phyloP scores from a whole-genome alignment of 2,888 invertebrate genomes.

The Drosophila dives region DNA sequence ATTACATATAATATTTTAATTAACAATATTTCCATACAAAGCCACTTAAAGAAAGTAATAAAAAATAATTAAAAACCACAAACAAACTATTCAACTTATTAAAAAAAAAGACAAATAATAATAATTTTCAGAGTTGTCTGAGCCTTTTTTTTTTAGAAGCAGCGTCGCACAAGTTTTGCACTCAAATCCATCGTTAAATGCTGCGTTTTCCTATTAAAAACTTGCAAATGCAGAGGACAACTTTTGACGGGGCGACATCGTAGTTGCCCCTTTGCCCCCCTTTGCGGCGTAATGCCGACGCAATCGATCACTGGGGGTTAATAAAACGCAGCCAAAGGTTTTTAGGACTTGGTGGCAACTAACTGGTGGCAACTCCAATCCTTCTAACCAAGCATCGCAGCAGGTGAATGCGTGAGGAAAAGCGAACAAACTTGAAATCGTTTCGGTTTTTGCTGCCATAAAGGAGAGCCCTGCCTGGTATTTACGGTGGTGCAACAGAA shows the following conservation, averaged over 20 bases:
- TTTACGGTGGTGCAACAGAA: conserved; percentile 57
- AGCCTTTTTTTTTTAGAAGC: conserved; percentile 15
- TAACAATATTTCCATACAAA: background rate
- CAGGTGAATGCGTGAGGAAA: conserved; percentile 49
- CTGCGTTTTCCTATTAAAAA: conserved; percentile 26
- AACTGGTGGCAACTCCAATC: conserved; percentile 23
- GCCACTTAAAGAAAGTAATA: background rate
- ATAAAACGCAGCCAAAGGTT: conserved; percentile 56
- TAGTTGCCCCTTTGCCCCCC: background rate
- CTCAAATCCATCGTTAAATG: conserved; percentile 10
- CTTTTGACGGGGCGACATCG: conserved; percentile 29
- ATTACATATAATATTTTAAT: background rate
- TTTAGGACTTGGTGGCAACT: conserved; percentile 32
- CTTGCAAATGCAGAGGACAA: conserved; percentile 40
- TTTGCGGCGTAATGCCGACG: conserved; percentile 50
- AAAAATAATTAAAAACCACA: background rate
- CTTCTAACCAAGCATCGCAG: conserved; percentile 18
- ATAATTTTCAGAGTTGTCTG: background rate
- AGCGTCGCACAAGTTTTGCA: conserved; percentile 28
- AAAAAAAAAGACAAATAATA: background rate
- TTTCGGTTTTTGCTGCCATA: conserved; percentile 67
- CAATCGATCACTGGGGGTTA: conserved; percentile 67
- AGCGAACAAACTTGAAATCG: conserved; percentile 46
- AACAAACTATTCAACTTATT: background rate
- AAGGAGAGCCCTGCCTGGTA: conserved; percentile 45